phyloP scores from a whole-genome alignment of 2,797 vertebrate species.

The Clangula hyemalis region DNA sequence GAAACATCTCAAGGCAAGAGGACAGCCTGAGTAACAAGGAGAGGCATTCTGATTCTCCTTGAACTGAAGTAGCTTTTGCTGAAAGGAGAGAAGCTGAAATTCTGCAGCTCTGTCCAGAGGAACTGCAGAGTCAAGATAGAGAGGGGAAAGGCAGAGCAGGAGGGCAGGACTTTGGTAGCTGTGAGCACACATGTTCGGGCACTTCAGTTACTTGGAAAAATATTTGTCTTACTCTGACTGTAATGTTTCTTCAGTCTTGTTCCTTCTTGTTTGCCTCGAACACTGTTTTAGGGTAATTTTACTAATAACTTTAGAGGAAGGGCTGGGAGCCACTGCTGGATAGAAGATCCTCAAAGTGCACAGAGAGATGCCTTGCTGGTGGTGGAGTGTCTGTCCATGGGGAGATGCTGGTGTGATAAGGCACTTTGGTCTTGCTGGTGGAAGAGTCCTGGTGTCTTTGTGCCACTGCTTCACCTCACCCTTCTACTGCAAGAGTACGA shows the following conservation, averaged over 20 bases:
- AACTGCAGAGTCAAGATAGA: background rate
- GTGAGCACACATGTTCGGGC: background rate
- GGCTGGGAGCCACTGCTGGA: background rate
- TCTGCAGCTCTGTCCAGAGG: background rate
- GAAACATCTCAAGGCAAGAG: background rate
- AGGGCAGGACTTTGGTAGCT: background rate
- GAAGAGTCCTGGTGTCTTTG: background rate
- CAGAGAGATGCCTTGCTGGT: background rate
- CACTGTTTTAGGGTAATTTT: background rate
- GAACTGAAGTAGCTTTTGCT: background rate
- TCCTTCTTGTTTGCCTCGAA: background rate
- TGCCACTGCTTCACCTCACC: background rate
- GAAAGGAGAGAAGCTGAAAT: background rate
- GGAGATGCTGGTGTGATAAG: background rate
- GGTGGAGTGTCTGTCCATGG: rapidly evolving
- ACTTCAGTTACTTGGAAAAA: background rate
- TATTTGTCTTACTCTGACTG: background rate
- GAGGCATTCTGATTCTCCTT: background rate
- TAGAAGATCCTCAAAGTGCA: background rate
- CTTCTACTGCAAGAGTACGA: background rate
- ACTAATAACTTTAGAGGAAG: background rate
- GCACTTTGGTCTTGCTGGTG: background rate
- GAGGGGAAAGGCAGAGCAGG: background rate
- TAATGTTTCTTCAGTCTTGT: background rate
- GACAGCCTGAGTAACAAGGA: background rate